phyloP scores from a whole-genome alignment of 2,797 vertebrate species.

The Arrhamphus sclerolepis region DNA sequence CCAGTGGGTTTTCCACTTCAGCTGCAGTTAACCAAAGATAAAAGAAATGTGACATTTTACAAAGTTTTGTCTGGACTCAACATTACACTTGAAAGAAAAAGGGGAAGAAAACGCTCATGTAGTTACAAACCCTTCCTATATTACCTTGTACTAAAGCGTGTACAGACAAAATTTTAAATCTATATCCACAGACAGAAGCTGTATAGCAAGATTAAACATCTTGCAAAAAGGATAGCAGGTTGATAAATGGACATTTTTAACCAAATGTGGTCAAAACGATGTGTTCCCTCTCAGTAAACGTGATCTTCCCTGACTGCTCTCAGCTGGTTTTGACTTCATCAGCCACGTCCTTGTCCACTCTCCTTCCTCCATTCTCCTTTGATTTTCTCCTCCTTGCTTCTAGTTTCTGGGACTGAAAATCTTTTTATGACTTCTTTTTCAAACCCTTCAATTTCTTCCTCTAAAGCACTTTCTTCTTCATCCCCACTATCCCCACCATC shows the following conservation, averaged over 20 bases:
- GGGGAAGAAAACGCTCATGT: too few relatives aligned
- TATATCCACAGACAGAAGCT: conserved; percentile 9
- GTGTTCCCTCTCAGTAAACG: conserved; percentile 45
- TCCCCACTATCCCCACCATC: conserved; percentile 49
- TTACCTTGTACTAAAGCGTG: too few relatives aligned
- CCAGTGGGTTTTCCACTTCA: not conserved
- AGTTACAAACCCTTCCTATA: too few relatives aligned
- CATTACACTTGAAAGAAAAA: too few relatives aligned
- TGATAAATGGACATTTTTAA: conserved; percentile 33
- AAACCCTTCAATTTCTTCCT: conserved; percentile 81
- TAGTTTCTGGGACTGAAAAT: conserved; percentile 61
- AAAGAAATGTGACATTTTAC: too few relatives aligned
- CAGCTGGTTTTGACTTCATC: conserved; percentile 18
- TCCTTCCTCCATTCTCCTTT: conserved; percentile 67
- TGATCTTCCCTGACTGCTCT: too few relatives aligned
- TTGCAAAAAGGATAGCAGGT: conserved; percentile 17
- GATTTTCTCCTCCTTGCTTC: conserved; percentile 41
- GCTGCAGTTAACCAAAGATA: conserved; percentile 9
- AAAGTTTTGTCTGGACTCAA: too few relatives aligned
- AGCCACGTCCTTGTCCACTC: conserved; percentile 60
- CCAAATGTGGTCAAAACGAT: conserved; percentile 47
- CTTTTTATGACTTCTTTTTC: conserved; percentile 73
- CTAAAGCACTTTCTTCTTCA: conserved; percentile 65
- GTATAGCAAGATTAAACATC: conserved; percentile 2
- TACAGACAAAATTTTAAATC: not conserved